Evolutionary conservation across 2,888 invertebrate species (phyloP), one percentile per base, ranked within the genome.

Genomic region (Dromius quadrimaculatus): DNA sequence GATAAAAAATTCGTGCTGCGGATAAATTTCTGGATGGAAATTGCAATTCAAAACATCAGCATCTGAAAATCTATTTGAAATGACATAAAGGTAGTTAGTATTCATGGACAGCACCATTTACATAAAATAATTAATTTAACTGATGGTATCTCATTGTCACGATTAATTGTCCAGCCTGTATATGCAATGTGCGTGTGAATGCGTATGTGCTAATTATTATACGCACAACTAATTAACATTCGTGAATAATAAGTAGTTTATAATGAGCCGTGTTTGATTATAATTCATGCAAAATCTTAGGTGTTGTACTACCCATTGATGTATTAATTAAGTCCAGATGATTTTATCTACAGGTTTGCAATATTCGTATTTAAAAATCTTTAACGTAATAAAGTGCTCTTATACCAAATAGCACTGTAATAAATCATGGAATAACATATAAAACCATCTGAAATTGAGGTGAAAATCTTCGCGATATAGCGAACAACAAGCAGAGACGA

Each of bases 251-350:
- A 54, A 54, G 50, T 15, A 54, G 50, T 15, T 15, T 28, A 28
- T 32, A 20, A n/a, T 13, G 28, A 15, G 9, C 50, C 23, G 13
- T 54, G 50, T 54, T 32, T 54, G 23, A 15, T 23, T 54, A 54
- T 54, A 54, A 54, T 54, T 1, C 28, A 54, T 54, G 50, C 50
- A 54, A 54, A 54, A 54, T 54, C 50, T 54, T 54, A 54, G 50
- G 50, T 54, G 50, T 54, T 54, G 50, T 54, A 28, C 50, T 54
- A 54, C 23, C 28, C 50, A 54, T 54, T 54, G 28, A 13, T 54
- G 50, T 54, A 54, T 54, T 54, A 54, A 54, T 54, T 54, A 54
- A 28, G 3, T n/a, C 13, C 28, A 28, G 50, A 54, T 54, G 28
- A 15, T 41, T 19, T 41, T 41, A 11, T 41, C 15, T 1, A 6